A percentile compares a stretch with the other conserved stretches of the same genome.
These are phyloP conservation scores for Gorsachius magnificus DNA, from an alignment of 2,797 vertebrate genomes.

Conservation along the genomic window DNA sequence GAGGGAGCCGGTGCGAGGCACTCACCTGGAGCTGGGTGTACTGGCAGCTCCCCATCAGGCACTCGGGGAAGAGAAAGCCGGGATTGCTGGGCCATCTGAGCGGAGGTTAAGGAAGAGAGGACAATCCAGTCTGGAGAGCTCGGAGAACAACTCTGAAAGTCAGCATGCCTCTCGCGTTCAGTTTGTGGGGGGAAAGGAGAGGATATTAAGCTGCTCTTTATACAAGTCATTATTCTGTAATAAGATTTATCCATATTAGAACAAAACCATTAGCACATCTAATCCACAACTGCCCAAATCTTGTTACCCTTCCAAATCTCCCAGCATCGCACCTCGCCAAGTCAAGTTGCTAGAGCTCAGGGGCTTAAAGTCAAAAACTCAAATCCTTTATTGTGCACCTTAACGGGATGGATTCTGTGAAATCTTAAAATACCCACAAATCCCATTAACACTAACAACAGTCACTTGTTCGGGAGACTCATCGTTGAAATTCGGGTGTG, in stretches of 20 bases:
- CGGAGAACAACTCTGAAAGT: background rate
- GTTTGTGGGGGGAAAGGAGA: background rate
- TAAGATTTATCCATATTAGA: constrained; percentile 26
- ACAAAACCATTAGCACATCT: background rate
- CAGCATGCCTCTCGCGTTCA: accelerated
- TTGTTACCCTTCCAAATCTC: background rate
- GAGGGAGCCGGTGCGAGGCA: accelerated
- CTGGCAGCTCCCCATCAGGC: constrained; percentile 94
- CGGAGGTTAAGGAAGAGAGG: constrained; percentile 68
- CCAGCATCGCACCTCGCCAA: background rate
- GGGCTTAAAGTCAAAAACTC: constrained; percentile 8
- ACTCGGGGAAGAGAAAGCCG: constrained; percentile 92
- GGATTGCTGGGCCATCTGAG: constrained; percentile 93
- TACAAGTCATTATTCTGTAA: background rate
- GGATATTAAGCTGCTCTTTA: constrained; percentile 17
- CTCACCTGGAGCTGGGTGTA: constrained; percentile 93
- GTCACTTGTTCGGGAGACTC: background rate
- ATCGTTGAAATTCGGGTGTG: background rate
- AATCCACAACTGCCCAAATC: background rate
- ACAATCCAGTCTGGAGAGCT: background rate
- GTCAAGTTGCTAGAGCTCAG: background rate
- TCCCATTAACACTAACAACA: background rate
- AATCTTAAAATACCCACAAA: constrained; percentile 9
- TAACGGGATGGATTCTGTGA: background rate
- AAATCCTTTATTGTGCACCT: background rate